Percentiles rank a stretch among this genome's conserved stretches.
These are phyloP conservation scores for Cydia fagiglandana DNA, from an alignment of 1,140 invertebrate genomes.

Conservation along the genomic window DNA sequence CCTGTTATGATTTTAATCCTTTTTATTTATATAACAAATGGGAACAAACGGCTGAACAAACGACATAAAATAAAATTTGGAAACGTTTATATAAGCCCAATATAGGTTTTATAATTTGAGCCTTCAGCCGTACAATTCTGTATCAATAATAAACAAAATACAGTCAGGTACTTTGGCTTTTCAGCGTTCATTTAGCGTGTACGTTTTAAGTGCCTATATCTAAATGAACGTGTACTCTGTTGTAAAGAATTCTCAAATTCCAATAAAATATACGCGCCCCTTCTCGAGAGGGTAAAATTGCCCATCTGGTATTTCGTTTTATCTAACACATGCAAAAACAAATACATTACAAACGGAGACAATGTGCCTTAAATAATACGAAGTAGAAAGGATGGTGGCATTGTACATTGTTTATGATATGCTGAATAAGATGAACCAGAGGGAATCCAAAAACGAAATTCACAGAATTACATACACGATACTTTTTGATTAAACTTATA, in stretches of 20 bases:
- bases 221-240: no score
- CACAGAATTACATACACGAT: neutral
- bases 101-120: no score
- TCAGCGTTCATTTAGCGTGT: no score
- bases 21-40: conserved; percentile 10
- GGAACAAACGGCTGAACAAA: neutral
- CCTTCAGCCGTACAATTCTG: no score
- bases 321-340: neutral
- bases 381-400: neutral
- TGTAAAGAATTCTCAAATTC: no score
- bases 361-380: neutral
- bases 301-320: neutral
- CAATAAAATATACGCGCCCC: no score
- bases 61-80: neutral
- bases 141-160: no score
- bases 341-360: no score
- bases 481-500: no score
- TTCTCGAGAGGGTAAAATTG: no score
- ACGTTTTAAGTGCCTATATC: no score
- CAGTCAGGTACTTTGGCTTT: no score
- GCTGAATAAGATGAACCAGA: neutral
- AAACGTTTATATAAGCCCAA: neutral
- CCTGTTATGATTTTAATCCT: conserved; percentile 18
- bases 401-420: neutral
- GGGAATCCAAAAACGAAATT: neutral